Percentiles rank a stretch among this genome's conserved stretches.
Evolutionary conservation across 1,140 invertebrate genomes (phyloP).

Genomic region (Zaprionus inermis): DNA sequence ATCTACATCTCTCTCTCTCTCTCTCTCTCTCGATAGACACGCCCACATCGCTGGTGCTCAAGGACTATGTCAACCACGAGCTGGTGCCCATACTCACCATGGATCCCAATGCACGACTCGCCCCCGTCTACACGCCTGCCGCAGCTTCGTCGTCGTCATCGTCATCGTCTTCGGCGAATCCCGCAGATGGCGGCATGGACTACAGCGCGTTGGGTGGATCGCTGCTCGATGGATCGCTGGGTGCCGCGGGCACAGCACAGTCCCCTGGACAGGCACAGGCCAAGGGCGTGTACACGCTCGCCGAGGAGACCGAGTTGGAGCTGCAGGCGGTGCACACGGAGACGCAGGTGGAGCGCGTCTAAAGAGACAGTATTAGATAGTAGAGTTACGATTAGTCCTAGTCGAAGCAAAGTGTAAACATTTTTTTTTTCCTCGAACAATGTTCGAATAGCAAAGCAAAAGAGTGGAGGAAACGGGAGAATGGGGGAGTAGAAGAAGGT

Average conservation of each 20-base stretch:
- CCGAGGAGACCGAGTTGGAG: constrained; percentile 88
- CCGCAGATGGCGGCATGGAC: constrained; percentile 37
- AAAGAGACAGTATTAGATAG: constrained; percentile 49
- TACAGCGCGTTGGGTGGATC: constrained; percentile 50
- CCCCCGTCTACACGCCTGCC: constrained; percentile 45
- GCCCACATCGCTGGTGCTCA: constrained; percentile 86
- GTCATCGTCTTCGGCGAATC: constrained; percentile 1
- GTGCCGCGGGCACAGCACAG: constrained; percentile 57
- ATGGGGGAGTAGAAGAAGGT: background rate
- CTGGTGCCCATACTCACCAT: constrained; percentile 83
- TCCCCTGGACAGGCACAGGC: constrained; percentile 59
- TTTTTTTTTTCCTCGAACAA: constrained; percentile 29
- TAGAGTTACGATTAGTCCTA: constrained; percentile 41
- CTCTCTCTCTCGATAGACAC: constrained; percentile 85
- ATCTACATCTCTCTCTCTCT: background rate
- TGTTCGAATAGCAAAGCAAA: constrained; percentile 13
- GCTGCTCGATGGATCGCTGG: constrained; percentile 61
- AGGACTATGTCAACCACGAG: constrained; percentile 83
- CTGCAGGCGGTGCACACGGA: constrained; percentile 84
- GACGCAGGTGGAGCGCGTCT: constrained; percentile 64
- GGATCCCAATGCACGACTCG: constrained; percentile 72
- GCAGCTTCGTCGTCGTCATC: background rate
- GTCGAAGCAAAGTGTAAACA: constrained; percentile 24
- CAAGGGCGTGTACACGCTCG: constrained; percentile 87
- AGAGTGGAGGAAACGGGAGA: background rate